phyloP scores from a whole-genome alignment of 2,113 vertebrate species.

The Phrynosoma blainvillii region DNA sequence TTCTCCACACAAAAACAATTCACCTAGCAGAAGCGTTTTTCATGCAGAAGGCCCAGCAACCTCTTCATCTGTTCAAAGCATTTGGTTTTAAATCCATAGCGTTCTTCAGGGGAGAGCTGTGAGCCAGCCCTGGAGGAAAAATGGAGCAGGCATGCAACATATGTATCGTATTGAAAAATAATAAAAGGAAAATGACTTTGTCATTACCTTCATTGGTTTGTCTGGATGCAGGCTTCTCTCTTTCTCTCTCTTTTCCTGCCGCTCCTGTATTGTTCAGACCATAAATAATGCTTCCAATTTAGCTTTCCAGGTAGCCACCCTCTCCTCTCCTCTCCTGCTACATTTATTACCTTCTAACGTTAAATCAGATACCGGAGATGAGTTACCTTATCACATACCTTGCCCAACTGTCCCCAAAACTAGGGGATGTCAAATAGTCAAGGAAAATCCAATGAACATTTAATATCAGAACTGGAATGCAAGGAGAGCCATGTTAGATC shows the following conservation, averaged over 20 bases:
- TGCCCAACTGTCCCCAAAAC: too few species aligned
- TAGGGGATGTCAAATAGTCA: neutral
- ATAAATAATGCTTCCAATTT: constrained; percentile 79
- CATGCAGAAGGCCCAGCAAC: neutral
- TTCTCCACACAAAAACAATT: neutral
- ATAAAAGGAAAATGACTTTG: constrained; percentile 85
- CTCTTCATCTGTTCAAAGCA: neutral
- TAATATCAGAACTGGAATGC: neutral
- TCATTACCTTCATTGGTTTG: constrained; percentile 82
- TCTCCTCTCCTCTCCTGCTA: neutral
- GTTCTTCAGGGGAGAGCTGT: neutral
- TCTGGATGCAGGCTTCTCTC: constrained; percentile 52
- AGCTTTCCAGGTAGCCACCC: constrained; percentile 54
- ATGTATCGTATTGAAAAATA: constrained; percentile 82
- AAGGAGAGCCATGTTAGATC: too few species aligned
- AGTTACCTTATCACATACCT: too few species aligned
- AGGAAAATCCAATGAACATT: neutral
- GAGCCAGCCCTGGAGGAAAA: constrained; percentile 35
- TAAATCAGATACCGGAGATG: neutral
- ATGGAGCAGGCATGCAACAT: constrained; percentile 63
- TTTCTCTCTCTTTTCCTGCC: constrained; percentile 43
- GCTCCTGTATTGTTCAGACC: constrained; percentile 46
- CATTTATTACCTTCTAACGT: constrained; percentile 30
- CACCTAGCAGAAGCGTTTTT: neutral
- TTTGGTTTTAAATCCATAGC: constrained; percentile 18